phyloP scores from a whole-genome alignment of 2,888 invertebrate species.

The Diachrysia chrysitis region DNA sequence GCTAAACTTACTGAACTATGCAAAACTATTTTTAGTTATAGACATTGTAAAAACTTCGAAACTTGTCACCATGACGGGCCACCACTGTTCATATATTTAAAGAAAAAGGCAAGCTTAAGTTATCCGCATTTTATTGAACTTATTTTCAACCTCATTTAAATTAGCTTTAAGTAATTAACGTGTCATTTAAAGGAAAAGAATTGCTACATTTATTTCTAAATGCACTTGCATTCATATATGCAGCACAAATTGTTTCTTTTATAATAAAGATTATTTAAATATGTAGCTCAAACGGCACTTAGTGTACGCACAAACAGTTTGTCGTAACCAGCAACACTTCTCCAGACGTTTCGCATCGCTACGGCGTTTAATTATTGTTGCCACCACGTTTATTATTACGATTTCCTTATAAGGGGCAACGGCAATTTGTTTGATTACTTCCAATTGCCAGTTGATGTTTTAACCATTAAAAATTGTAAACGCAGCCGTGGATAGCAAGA shows the following conservation, averaged over 20 bases:
- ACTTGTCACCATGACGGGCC: constrained; percentile 35
- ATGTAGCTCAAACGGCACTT: constrained; percentile 12
- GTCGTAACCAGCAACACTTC: constrained; percentile 59
- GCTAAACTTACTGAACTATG: constrained; percentile 46
- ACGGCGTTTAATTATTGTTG: constrained; percentile 84
- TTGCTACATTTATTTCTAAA: constrained; percentile 13
- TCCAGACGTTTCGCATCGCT: constrained; percentile 74
- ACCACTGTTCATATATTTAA: constrained; percentile 34
- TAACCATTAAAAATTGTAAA: constrained; percentile 81
- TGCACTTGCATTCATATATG: constrained; percentile 11
- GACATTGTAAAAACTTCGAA: constrained; percentile 37
- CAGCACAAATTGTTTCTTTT: too few relatives aligned
- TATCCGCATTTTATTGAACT: constrained; percentile 17
- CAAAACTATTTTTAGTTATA: constrained; percentile 40
- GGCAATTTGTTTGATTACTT: constrained; percentile 85
- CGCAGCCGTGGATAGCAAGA: constrained; percentile 74
- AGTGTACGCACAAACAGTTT: constrained; percentile 21
- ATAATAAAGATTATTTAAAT: too few relatives aligned
- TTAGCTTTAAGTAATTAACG: constrained; percentile 14
- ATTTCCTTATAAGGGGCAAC: constrained; percentile 82
- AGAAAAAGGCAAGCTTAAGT: constrained; percentile 12
- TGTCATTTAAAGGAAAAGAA: constrained; percentile 1
- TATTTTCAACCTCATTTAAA: constrained; percentile 21
- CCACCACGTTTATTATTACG: constrained; percentile 79
- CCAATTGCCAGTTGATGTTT: constrained; percentile 83